These are phyloP conservation scores for Eucriotettix oculatus DNA, from an alignment of 2,888 invertebrate species.

Conservation along the genomic window DNA sequence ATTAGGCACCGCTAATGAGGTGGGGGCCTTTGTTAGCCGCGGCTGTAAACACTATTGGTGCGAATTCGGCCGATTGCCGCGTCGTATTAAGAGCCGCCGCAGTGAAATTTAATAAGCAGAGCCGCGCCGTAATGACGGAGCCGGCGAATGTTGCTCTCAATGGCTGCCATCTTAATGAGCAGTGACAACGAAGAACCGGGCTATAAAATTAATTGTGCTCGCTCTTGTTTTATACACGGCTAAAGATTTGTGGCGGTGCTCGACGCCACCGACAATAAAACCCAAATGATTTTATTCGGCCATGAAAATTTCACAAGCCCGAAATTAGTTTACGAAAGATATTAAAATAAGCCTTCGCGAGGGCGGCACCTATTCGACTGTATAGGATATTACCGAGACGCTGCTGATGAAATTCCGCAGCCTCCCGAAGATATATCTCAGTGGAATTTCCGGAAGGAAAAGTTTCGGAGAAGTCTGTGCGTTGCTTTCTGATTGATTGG, in stretches of 20 bases:
- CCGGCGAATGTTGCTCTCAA: constrained; percentile 8
- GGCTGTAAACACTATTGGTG: too few relatives aligned
- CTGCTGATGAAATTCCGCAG: constrained; percentile 6
- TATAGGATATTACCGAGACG: neutral
- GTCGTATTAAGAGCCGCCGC: too few relatives aligned
- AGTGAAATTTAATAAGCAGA: neutral
- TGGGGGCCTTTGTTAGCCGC: too few relatives aligned
- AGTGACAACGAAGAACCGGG: constrained; percentile 7
- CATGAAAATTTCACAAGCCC: constrained; percentile 13
- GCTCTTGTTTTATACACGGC: constrained; percentile 10
- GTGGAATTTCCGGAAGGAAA: neutral
- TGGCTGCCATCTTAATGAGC: constrained; percentile 13
- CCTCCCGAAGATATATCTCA: neutral
- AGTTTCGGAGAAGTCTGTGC: neutral
- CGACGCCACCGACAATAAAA: constrained; percentile 11
- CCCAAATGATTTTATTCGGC: constrained; percentile 15
- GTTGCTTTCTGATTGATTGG: constrained; percentile 11
- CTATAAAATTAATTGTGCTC: constrained; percentile 15
- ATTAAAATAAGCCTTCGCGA: constrained; percentile 12
- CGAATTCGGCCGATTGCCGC: too few relatives aligned
- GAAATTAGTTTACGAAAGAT: constrained; percentile 15
- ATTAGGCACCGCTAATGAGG: too few relatives aligned
- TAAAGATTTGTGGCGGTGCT: constrained; percentile 12
- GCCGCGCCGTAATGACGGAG: neutral
- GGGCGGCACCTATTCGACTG: neutral